Percentiles rank a stretch among this genome's conserved stretches.
Conservation (phyloP, 1,140 invertebrate genomes). For the Muscidifurax raptorellus region DNA sequence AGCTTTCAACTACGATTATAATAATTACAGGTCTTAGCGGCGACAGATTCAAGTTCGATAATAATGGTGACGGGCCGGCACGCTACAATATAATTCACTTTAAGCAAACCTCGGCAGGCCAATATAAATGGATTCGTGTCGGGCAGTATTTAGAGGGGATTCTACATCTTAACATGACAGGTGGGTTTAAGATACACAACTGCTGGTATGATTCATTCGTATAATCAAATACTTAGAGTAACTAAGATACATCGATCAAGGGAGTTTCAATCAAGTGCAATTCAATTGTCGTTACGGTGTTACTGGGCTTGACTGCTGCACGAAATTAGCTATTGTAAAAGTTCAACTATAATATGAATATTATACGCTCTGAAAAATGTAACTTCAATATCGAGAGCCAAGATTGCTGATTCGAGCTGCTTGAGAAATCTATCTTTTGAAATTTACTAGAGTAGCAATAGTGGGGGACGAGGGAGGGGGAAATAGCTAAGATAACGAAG, state of each 20-base stretch:
- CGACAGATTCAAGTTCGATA: constrained; percentile 92
- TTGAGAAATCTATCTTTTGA: background rate
- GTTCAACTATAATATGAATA: background rate
- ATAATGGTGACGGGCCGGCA: constrained; percentile 92
- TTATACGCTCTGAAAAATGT: too few relatives aligned
- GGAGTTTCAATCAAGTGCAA: background rate
- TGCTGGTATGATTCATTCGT: background rate
- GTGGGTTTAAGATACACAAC: constrained; percentile 74
- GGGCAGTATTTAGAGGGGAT: constrained; percentile 88
- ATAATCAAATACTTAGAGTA: background rate
- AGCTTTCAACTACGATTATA: background rate
- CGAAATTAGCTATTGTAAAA: background rate
- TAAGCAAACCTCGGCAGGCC: constrained; percentile 85
- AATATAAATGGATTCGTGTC: constrained; percentile 90
- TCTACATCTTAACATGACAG: constrained; percentile 86
- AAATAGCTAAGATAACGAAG: background rate
- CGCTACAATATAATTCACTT: constrained; percentile 97
- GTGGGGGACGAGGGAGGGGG: too few relatives aligned
- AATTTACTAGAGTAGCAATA: background rate
- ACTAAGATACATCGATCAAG: background rate
- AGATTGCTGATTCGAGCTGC: background rate
- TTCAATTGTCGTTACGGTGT: background rate
- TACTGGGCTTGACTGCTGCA: background rate
- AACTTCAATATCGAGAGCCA: background rate
- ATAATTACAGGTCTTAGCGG: constrained; percentile 85